Evolutionary conservation across 2,888 invertebrate genomes (phyloP).

Genomic region (Ditylenchus weischeri): DNA sequence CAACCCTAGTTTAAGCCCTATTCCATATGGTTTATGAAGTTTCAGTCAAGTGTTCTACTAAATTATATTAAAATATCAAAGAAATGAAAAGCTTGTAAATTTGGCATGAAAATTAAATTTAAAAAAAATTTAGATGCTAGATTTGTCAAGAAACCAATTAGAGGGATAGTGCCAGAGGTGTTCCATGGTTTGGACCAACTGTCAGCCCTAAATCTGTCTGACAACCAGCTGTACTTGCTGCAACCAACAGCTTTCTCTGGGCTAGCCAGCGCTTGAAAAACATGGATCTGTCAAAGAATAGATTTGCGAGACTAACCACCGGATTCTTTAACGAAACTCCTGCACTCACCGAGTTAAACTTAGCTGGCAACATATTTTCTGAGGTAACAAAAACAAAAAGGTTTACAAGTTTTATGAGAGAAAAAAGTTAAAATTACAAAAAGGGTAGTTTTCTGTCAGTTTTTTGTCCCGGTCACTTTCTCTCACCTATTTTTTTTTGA

Average conservation of each 20-base stretch:
- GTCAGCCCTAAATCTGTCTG: slow-evolving; percentile 19
- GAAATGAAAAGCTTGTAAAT: too few relatives aligned
- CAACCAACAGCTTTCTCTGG: slow-evolving; percentile 4
- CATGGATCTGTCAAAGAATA: slow-evolving; percentile 6
- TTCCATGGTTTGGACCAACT: slow-evolving; percentile 21
- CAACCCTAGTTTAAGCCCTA: too few relatives aligned
- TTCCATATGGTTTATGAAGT: too few relatives aligned
- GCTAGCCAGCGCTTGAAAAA: neutral
- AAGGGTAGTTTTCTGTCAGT: too few relatives aligned
- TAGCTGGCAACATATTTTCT: slow-evolving; percentile 4
- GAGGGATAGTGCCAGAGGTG: slow-evolving; percentile 22
- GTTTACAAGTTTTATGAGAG: too few relatives aligned
- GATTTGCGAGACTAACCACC: neutral
- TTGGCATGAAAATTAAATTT: too few relatives aligned
- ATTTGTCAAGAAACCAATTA: slow-evolving; percentile 24
- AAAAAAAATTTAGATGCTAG: slow-evolving; percentile 18
- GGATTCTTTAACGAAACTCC: slow-evolving; percentile 2
- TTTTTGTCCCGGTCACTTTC: too few relatives aligned
- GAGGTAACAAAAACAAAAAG: neutral
- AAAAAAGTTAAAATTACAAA: too few relatives aligned
- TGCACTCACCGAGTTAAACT: neutral
- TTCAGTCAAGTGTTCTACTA: too few relatives aligned
- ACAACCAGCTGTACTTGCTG: slow-evolving; percentile 12
- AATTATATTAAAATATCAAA: too few relatives aligned
- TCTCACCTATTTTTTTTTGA: too few relatives aligned